Base-by-base conservation (phyloP, 2,888 invertebrate species). In the Cepaea hortensis region DNA sequence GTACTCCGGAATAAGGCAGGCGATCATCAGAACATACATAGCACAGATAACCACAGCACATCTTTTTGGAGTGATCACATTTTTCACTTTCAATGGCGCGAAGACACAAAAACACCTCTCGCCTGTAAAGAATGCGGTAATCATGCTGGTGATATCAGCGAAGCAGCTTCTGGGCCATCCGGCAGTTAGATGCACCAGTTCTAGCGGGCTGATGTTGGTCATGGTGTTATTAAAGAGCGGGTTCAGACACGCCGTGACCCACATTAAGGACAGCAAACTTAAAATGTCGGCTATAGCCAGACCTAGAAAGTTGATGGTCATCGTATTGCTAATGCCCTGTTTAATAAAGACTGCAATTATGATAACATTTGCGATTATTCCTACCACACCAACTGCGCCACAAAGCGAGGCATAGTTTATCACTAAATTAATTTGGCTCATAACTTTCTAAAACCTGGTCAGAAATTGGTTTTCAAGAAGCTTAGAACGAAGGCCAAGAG, bases 301-400 rank as follows among this genome's bases (percentile, higher is more conserved):
- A 2, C 76, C 76, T 6, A 76, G 20, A 11, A 76, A 55, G n/a
- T 50, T 76, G 76, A 76, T 76, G 76, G 20, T 76, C 50, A 76
- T 76, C 18, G 76, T 76, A n/a, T 55, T 76, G 55, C 5, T 76
- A n/a, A 76, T 5, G 55, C 76, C 76, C 50, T 76, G 76, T 55
- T 76, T 76, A 3, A 76, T 5, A 55, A 55, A 55, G 4, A 76
- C 76, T 6, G n/a, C 13, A n/a, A 76, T 76, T 18, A 50, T 76
- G 4, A 50, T n/a, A 7, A 76, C 18, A 20, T 76, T 76, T 5
- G 55, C 50, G n/a, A n/a, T 5, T 5, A 76, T 76, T 2, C 76
- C 76, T 50, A 76, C 48, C 4, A 76, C 76, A 1, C 76, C 55
- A 20, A 76, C 9, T 1, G 50, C 50, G 20, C 50, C 50, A 20